These are phyloP conservation scores for Carassius carassius DNA, from an alignment of 2,113 vertebrate species.

Conservation along the genomic window DNA sequence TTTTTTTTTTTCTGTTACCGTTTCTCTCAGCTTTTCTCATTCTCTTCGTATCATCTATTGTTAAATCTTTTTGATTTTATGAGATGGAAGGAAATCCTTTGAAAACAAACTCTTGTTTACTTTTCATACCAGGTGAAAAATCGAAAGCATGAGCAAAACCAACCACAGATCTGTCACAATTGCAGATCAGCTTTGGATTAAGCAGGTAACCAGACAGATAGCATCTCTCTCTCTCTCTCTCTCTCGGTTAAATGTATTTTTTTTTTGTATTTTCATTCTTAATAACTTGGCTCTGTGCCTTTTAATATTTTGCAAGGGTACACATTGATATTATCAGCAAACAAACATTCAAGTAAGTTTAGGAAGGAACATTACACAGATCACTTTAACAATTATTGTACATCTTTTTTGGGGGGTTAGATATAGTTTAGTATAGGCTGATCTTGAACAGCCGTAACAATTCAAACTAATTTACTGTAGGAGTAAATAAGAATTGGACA, in stretches of 20 bases:
- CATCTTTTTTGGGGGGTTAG: slow-evolving; percentile 47
- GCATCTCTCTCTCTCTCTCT: slow-evolving; percentile 16
- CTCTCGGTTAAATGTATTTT: slow-evolving; percentile 18
- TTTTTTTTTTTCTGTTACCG: too few species aligned
- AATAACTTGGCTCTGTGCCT: slow-evolving; percentile 61
- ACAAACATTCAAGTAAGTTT: slow-evolving; percentile 58
- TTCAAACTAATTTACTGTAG: background rate
- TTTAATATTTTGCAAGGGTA: slow-evolving; percentile 54
- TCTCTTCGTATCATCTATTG: background rate
- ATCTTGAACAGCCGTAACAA: slow-evolving; percentile 18
- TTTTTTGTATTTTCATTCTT: slow-evolving; percentile 69
- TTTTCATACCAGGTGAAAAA: slow-evolving; percentile 3
- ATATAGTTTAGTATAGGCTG: slow-evolving; percentile 47
- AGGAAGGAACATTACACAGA: slow-evolving; percentile 49
- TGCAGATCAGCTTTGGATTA: slow-evolving; percentile 17
- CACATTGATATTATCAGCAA: slow-evolving; percentile 41
- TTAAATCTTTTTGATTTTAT: slow-evolving; percentile 44
- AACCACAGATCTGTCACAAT: background rate
- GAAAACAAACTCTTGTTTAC: background rate
- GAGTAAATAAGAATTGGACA: background rate
- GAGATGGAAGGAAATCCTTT: slow-evolving; percentile 31
- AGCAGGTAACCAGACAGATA: slow-evolving; percentile 52
- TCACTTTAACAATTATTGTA: slow-evolving; percentile 9
- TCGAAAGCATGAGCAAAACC: slow-evolving; percentile 5
- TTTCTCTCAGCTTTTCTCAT: background rate